These are phyloP conservation scores for Platycnemis pennipes DNA, from an alignment of 2,888 invertebrate genomes.

Conservation along the genomic window DNA sequence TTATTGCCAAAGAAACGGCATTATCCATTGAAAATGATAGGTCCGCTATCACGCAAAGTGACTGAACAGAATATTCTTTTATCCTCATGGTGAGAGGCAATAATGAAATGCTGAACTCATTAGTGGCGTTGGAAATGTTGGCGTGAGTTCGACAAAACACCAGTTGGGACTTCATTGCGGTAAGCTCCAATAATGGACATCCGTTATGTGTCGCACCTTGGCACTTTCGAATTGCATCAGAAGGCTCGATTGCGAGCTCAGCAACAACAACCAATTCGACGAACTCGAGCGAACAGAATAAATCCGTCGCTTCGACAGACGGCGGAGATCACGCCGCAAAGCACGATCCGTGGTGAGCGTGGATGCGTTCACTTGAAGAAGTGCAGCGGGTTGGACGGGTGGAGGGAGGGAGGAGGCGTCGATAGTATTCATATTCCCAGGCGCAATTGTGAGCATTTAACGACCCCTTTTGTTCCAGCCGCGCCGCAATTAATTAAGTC, in stretches of 20 bases:
- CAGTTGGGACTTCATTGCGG: not conserved
- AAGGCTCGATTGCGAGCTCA: not conserved
- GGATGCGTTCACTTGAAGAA: too few relatives aligned
- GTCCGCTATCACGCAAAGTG: not conserved
- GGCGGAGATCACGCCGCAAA: not conserved
- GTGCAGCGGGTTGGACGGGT: not conserved
- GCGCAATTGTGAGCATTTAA: not conserved
- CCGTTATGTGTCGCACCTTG: not conserved
- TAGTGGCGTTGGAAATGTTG: not conserved
- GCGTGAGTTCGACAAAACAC: not conserved
- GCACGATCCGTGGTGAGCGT: too few relatives aligned
- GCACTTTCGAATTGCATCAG: slow-evolving; percentile 15
- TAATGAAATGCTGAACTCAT: not conserved
- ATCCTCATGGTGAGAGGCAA: not conserved
- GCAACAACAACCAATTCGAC: not conserved
- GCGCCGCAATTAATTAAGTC: slow-evolving; percentile 40
- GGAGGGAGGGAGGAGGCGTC: too few relatives aligned
- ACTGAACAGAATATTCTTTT: not conserved
- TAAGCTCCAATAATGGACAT: not conserved
- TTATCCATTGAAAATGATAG: not conserved
- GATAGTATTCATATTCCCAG: not conserved
- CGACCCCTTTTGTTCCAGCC: slow-evolving; percentile 31
- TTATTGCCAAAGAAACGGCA: not conserved
- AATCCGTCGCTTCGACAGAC: not conserved
- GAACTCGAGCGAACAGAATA: not conserved